phyloP scores from a whole-genome alignment of 37 sponge, comb jelly and placozoan species.

The Axinella damicornis region DNA sequence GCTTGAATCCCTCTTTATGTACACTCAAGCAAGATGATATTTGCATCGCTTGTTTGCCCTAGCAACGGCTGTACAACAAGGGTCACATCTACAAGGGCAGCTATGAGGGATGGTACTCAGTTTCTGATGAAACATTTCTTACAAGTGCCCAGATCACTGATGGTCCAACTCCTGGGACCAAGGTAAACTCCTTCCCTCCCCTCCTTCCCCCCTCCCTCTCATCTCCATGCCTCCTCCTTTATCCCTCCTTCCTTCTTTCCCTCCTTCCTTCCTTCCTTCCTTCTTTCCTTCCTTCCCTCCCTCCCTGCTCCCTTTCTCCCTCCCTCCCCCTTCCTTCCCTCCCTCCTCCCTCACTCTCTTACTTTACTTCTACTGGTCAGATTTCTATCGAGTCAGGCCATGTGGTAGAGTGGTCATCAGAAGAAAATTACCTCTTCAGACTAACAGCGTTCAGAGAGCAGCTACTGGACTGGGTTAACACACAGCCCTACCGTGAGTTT shows the following conservation, averaged over 20 bases:
- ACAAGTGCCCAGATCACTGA: constrained; percentile 38
- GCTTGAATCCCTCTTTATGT: too few species aligned
- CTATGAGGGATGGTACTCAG: constrained; percentile 89
- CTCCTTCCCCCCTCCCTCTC: too few species aligned
- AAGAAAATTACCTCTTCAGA: constrained; percentile 86
- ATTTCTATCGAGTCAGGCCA: constrained; percentile 71
- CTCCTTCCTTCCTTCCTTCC: too few species aligned
- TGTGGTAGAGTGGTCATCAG: constrained; percentile 80
- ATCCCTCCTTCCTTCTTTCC: too few species aligned
- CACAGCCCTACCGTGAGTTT: constrained; percentile 70
- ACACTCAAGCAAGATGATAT: background rate
- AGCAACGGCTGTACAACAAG: constrained; percentile 35
- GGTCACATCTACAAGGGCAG: constrained; percentile 73
- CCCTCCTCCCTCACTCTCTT: too few species aligned
- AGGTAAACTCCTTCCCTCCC: constrained; percentile 5
- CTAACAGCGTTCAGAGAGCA: constrained; percentile 64
- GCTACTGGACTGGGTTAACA: constrained; percentile 74
- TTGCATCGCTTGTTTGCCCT: background rate
- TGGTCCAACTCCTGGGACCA: constrained; percentile 46
- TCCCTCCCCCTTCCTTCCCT: too few species aligned
- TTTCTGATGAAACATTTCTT: constrained; percentile 81
- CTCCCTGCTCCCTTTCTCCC: too few species aligned
- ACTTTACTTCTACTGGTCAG: too few species aligned
- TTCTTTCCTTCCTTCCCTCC: too few species aligned
- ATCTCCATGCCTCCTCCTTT: too few species aligned